Conservation (phyloP, 2,113 vertebrate genomes). For the Alosa alosa region DNA sequence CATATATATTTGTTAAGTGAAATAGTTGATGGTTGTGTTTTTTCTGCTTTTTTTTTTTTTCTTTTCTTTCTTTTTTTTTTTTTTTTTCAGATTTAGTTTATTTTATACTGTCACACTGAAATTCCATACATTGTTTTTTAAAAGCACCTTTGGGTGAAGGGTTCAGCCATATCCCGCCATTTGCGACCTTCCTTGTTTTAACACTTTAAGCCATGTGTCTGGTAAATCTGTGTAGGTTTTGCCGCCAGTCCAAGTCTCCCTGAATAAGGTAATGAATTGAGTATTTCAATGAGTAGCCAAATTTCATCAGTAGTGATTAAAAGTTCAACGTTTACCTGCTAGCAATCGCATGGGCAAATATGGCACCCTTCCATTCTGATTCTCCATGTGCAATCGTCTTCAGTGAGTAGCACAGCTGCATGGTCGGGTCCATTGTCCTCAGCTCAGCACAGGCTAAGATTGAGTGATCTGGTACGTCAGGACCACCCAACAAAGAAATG, state of each 20-base stretch:
- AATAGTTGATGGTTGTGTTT: not conserved
- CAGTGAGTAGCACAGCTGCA: not conserved
- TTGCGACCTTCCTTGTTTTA: not conserved
- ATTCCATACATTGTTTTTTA: not conserved
- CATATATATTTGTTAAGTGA: not conserved
- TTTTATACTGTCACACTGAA: not conserved
- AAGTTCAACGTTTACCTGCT: not conserved
- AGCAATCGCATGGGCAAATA: not conserved
- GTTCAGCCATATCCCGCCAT: not conserved
- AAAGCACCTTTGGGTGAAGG: not conserved
- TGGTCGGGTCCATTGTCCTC: not conserved
- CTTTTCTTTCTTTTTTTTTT: not conserved
- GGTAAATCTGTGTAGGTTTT: not conserved
- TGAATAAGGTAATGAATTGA: not conserved
- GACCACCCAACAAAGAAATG: not conserved
- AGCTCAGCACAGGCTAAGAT: not conserved
- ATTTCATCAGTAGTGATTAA: not conserved
- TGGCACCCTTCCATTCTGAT: not conserved
- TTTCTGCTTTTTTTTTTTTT: not conserved
- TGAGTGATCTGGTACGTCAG: not conserved
- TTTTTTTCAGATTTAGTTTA: not conserved
- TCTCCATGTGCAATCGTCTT: not conserved
- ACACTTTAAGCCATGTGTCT: not conserved
- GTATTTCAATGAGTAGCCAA: not conserved
- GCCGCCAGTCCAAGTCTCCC: not conserved